These are phyloP conservation scores for Babyrousa celebensis DNA, from an alignment of 2,797 vertebrate species.

Conservation along the genomic window DNA sequence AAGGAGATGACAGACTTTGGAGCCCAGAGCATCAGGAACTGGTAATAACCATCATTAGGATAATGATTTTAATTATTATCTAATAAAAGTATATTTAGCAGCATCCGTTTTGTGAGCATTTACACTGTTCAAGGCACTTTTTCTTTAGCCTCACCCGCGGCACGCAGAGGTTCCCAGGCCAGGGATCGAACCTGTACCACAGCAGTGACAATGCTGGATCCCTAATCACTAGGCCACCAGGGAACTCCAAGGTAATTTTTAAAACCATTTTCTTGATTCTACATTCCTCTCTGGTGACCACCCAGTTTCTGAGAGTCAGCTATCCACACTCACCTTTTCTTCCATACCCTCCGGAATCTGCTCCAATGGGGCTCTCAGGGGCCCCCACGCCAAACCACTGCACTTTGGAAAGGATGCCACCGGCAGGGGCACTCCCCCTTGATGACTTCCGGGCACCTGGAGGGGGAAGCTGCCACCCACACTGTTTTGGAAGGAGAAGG, in stretches of 20 bases:
- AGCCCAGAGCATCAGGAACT: not conserved
- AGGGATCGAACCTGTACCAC: not conserved
- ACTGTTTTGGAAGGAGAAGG: not conserved
- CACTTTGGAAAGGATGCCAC: not conserved
- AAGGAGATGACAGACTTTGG: not conserved
- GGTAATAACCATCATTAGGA: conserved; percentile 41
- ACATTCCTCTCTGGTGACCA: not conserved
- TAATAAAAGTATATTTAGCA: conserved; percentile 68
- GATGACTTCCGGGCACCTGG: not conserved
- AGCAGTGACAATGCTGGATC: not conserved
- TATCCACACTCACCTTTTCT: not conserved
- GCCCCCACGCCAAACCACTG: not conserved
- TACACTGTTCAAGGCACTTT: not conserved
- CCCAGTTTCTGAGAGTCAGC: not conserved
- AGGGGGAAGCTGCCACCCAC: not conserved
- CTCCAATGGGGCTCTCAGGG: not conserved
- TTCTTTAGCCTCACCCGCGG: not conserved
- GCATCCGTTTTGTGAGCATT: not conserved
- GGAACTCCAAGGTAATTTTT: not conserved
- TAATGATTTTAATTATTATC: conserved; percentile 68
- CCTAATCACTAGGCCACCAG: not conserved
- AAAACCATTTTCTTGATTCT: not conserved
- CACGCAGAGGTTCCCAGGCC: not conserved
- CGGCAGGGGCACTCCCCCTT: too few species aligned
- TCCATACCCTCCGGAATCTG: not conserved